Conservation (phyloP, 2,888 invertebrate genomes). For the Machimus rusticus region DNA sequence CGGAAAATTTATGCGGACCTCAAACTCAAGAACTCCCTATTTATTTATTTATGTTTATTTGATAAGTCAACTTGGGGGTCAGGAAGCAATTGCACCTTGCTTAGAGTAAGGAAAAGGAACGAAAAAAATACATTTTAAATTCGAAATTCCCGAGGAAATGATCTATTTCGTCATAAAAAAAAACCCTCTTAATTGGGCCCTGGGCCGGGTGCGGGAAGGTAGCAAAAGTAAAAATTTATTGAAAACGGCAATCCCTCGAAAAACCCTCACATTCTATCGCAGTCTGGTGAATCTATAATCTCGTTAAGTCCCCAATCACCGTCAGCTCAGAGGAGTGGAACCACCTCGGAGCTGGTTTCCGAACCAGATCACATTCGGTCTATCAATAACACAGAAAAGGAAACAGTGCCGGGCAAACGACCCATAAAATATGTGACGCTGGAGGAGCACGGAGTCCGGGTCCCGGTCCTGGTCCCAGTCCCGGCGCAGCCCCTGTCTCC, state of each 20-base stretch:
- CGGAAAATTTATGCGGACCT: background rate
- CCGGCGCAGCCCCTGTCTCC: conserved; percentile 11
- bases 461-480: background rate
- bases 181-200: background rate
- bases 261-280: background rate
- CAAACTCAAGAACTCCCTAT: background rate
- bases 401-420: conserved; percentile 42
- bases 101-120: background rate
- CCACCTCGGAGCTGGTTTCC: conserved; percentile 24
- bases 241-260: background rate
- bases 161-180: background rate
- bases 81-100: background rate
- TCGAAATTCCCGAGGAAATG: background rate
- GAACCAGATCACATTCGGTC: conserved; percentile 47
- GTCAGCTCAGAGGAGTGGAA: background rate
- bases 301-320: conserved; percentile 29
- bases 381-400: conserved; percentile 44
- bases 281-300: conserved; percentile 15
- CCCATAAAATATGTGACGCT: conserved; percentile 47
- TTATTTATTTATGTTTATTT: background rate
- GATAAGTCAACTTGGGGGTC: background rate
- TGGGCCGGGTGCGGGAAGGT: background rate
- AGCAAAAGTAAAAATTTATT: background rate
- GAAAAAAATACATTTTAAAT: background rate
- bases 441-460: background rate